Evolutionary conservation across 1,140 invertebrate genomes (phyloP), one percentile per base, ranked within the genome.

Genomic region (Trichonephila clavata): DNA sequence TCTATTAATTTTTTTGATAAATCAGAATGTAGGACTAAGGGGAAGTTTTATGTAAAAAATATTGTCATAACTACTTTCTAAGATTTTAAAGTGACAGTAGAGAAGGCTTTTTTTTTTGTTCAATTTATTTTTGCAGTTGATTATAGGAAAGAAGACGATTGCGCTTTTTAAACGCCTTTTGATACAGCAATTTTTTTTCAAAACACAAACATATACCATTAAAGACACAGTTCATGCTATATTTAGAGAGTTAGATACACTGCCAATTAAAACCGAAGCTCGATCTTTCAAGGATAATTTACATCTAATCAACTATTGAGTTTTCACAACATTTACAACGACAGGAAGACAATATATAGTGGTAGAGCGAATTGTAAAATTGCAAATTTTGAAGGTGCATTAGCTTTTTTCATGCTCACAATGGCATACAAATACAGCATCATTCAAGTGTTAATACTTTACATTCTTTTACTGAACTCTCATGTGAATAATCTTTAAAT

Each of bases 271-370:
- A 92, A 92, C 90, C 59, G 90, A 92, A 92, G 83, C 90, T 92
- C 90, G 83, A 92, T 92, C 57, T 77, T 20, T 16, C 63, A 63
- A 50, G 14, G 57, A 59, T 24, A 20, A 83, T 60, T 84, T 59
- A n/a, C 57, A 86, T 24, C 50, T 60, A 43, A 7, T 18, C 59
- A 21, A 32, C 81, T 10, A 60, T 21, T 59, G 80, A 61, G 20
- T n/a, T 86, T 93, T 87, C 91, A 50, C 50, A 50, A 50, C 50
- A 50, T 50, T 50, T 50, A 50, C 50, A 93, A 21, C 57, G 43
- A 88, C 92, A 93, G 92, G 92, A 93, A 93, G 92, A 93, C 92
- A 81, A 81, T 93, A 57, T 43, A 32, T 61, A 24, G 16, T 92
- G 61, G 16, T 21, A 81, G 27, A 93, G 14, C 1, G 88, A 87